These are phyloP conservation scores for Pelosia muscerda DNA, from an alignment of 2,888 invertebrate genomes.

Conservation along the genomic window DNA sequence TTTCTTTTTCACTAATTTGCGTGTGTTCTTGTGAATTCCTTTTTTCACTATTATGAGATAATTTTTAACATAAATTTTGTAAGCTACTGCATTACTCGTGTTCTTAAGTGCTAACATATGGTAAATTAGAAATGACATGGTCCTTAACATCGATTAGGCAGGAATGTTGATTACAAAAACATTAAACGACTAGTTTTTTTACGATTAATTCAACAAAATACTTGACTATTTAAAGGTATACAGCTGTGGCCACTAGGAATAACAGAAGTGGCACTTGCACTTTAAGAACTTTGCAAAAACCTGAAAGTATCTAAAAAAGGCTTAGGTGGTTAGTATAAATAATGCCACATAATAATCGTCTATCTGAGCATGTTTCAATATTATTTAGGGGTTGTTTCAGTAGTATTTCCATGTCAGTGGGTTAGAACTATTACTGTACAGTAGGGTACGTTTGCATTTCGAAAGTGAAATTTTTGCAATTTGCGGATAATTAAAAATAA, in stretches of 20 bases:
- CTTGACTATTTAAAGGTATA: neutral
- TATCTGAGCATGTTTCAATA: neutral
- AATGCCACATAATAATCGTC: neutral
- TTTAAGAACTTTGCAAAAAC: neutral
- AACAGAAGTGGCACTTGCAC: neutral
- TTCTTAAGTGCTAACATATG: conserved; percentile 40
- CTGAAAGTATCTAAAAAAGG: neutral
- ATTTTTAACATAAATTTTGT: conserved; percentile 56
- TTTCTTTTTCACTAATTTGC: conserved; percentile 61
- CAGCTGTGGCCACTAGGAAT: neutral
- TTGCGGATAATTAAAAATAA: too few species aligned
- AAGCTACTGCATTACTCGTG: conserved; percentile 62
- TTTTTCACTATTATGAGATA: conserved; percentile 46
- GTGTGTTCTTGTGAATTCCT: conserved; percentile 63
- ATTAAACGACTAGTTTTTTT: neutral
- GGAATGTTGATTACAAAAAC: conserved; percentile 18
- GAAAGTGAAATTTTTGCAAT: too few species aligned
- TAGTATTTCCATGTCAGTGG: too few species aligned
- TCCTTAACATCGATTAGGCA: conserved; percentile 23
- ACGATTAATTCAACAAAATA: neutral
- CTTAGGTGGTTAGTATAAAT: neutral
- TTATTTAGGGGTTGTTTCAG: neutral
- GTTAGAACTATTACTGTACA: too few species aligned
- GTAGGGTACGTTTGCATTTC: too few species aligned
- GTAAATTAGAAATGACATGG: conserved; percentile 18